phyloP scores from a whole-genome alignment of 2,797 vertebrate species.

The Xyrichtys novacula region DNA sequence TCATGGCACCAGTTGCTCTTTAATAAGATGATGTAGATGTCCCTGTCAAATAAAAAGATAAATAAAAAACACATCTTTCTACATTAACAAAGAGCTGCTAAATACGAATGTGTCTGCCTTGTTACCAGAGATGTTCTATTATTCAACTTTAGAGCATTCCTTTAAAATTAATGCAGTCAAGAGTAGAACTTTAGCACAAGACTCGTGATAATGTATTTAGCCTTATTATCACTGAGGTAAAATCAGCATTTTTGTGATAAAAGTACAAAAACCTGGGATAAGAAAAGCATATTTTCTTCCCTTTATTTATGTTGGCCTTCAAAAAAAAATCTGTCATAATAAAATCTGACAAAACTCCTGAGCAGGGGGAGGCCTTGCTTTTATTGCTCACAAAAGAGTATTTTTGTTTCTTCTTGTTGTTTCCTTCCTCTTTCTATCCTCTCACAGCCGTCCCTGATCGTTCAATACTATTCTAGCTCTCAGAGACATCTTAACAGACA shows the following conservation, averaged over 20 bases:
- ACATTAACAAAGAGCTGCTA: too few species aligned
- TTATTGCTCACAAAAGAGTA: constrained; percentile 44
- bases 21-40: too few species aligned
- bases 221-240: neutral
- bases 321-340: constrained; percentile 37
- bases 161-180: too few species aligned
- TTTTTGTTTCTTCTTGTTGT: constrained; percentile 38
- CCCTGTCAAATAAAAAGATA: too few species aligned
- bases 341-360: neutral
- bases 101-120: too few species aligned
- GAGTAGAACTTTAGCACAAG: too few species aligned
- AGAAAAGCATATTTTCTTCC: constrained; percentile 1
- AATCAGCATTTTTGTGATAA: neutral
- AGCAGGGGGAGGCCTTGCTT: constrained; percentile 33
- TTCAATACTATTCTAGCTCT: constrained; percentile 40
- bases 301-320: constrained; percentile 32
- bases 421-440: constrained; percentile 36
- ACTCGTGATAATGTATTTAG: too few species aligned
- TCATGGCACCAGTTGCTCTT: too few species aligned
- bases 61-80: too few species aligned
- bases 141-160: too few species aligned
- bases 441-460: constrained; percentile 29
- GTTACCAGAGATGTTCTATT: too few species aligned
- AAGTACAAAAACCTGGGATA: neutral
- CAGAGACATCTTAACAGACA: constrained; percentile 35